Percentiles rank a stretch among this genome's conserved stretches.
Evolutionary conservation across 2,113 vertebrate genomes (phyloP).

Genomic region (Prunella fulvescens): DNA sequence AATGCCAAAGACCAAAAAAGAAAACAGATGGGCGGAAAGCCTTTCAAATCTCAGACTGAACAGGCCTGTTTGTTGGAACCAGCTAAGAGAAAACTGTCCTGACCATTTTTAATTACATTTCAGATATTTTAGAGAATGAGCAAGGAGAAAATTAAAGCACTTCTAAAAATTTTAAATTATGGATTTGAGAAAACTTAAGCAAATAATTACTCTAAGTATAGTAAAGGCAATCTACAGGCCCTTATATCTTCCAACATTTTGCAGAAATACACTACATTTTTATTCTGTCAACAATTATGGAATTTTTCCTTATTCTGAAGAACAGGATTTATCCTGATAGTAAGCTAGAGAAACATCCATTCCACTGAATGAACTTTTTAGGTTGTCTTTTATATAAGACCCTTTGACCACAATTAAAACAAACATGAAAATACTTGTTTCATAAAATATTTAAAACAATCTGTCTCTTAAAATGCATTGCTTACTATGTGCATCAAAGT

Average conservation of each 20-base stretch:
- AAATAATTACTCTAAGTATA: not conserved
- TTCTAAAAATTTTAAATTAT: not conserved
- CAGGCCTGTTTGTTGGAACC: conserved; percentile 2
- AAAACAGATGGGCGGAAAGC: conserved; percentile 9
- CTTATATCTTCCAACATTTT: not conserved
- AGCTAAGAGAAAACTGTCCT: not conserved
- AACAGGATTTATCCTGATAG: not conserved
- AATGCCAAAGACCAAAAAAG: not conserved
- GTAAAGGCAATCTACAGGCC: not conserved
- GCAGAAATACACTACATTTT: not conserved
- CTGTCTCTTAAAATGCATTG: not conserved
- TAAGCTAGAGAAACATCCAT: not conserved
- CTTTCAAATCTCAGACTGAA: conserved; percentile 32
- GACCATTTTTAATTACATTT: not conserved
- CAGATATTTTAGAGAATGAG: not conserved
- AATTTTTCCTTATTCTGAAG: not conserved
- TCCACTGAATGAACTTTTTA: not conserved
- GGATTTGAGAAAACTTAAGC: not conserved
- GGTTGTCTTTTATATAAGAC: not conserved
- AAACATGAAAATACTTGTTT: not conserved
- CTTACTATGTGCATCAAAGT: not conserved
- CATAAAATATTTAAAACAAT: not conserved
- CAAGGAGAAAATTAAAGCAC: not conserved
- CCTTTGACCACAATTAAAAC: not conserved
- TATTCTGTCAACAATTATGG: not conserved